Conservation (phyloP, 2,797 vertebrate genomes). For the Florisuga fusca region DNA sequence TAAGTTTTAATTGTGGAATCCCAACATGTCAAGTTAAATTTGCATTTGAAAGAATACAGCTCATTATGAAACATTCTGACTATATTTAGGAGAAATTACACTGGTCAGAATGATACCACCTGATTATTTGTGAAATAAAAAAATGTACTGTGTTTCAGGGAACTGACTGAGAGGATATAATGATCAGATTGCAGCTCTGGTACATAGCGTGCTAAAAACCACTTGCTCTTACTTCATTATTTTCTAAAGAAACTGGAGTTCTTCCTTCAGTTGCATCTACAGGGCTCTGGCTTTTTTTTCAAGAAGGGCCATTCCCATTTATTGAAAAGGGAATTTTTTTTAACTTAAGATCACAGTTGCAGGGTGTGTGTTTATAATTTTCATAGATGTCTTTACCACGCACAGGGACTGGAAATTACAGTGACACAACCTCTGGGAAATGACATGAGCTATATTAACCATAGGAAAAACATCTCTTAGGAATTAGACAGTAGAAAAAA, state of each 20-base stretch:
- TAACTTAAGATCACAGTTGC: background rate
- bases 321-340: background rate
- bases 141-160: background rate
- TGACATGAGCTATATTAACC: background rate
- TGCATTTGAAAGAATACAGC: background rate
- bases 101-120: background rate
- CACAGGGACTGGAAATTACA: background rate
- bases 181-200: background rate
- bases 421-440: conserved; percentile 20
- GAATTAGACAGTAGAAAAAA: background rate
- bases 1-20: background rate
- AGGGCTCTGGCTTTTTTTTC: background rate
- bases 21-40: background rate
- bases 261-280: background rate
- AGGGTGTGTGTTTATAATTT: background rate
- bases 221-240: background rate
- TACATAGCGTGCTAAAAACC: background rate
- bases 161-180: background rate
- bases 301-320: background rate
- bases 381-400: background rate
- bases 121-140: background rate
- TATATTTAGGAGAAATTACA: background rate
- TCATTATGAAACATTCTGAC: background rate
- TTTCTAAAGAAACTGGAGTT: background rate
- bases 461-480: background rate